Evolutionary conservation across 2,888 invertebrate species (phyloP), one percentile per base, ranked within the genome.

Genomic region (Fragum fragum): DNA sequence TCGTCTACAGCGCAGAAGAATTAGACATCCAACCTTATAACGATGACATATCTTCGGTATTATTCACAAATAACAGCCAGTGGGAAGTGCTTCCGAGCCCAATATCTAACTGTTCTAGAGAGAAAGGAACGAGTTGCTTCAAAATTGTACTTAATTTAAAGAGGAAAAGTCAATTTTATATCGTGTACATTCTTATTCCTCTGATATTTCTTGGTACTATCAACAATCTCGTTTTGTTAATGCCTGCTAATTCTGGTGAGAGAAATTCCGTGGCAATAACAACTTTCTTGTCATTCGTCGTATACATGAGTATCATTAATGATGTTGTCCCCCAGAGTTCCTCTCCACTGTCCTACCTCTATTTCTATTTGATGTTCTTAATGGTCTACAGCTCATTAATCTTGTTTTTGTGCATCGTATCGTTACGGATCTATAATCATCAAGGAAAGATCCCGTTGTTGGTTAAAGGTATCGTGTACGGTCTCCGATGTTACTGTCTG

Each of bases 211-310:
- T 86, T 11, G 77, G 70, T 0, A 29, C 72, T 1, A 39, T 78
- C 11, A 83, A 83, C 53, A 79, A 79, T 23, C 23, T 81, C 5
- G 79, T 86, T 16, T 80, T 86, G 42, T 23, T 73, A 0, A 80
- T 86, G 75, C 81, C 81, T 0, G 70, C 77, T 0, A 52, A 52
- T 23, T 81, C 79, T n/a, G 83, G 86, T 9, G 86, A 86, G 47
- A 72, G 83, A 1, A 75, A 21, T 6, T 79, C 81, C 2, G 83
- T 81, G n/a, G 81, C 83, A 2, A 72, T 86, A 14, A 86, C 86
- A 1, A 61, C 77, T 16, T 83, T 83, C 39, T 29, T 86, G 21
- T 76, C 86, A 16, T 86, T 86, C 52, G 76, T 80, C 16, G 83
- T 86, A 9, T 86, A 79, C 29, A 81, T 83, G 76, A 69, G 68